These are phyloP conservation scores for Cottoperca gobio DNA, from an alignment of 2,797 vertebrate genomes.

Conservation along the genomic window DNA sequence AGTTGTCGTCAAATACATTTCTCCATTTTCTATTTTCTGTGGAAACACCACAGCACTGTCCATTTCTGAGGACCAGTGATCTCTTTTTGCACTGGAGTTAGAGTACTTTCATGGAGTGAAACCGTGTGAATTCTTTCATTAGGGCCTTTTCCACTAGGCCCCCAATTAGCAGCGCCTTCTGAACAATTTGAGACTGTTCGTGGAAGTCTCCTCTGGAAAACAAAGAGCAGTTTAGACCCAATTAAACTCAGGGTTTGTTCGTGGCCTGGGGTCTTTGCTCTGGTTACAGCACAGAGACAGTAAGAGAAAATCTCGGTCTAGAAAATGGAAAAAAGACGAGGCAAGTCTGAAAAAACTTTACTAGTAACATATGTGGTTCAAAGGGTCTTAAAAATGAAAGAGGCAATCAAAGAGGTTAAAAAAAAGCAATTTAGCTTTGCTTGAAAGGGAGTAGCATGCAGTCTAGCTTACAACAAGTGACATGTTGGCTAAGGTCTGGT, in stretches of 20 bases:
- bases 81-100: constrained; percentile 48
- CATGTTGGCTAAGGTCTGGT: background rate
- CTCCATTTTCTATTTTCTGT: constrained; percentile 20
- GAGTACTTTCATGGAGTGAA: constrained; percentile 44
- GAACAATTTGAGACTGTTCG: constrained; percentile 73
- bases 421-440: constrained; percentile 27
- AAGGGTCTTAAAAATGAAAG: constrained; percentile 39
- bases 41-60: constrained; percentile 17
- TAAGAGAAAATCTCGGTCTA: constrained; percentile 34
- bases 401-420: constrained; percentile 37
- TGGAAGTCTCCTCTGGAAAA: constrained; percentile 65
- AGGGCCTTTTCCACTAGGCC: constrained; percentile 52
- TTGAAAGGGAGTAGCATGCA: constrained; percentile 1
- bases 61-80: constrained; percentile 35
- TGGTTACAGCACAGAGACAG: constrained; percentile 41
- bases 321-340: constrained; percentile 51
- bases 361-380: constrained; percentile 42
- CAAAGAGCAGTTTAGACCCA: constrained; percentile 77
- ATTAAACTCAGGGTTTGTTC: constrained; percentile 71
- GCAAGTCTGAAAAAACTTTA: constrained; percentile 29
- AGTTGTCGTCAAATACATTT: background rate
- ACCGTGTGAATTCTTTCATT: constrained; percentile 71
- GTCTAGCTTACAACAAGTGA: background rate
- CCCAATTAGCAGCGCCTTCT: constrained; percentile 75
- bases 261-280: constrained; percentile 54